Conservation (phyloP, 2,888 invertebrate species). For the Cheilosia scutellata region DNA sequence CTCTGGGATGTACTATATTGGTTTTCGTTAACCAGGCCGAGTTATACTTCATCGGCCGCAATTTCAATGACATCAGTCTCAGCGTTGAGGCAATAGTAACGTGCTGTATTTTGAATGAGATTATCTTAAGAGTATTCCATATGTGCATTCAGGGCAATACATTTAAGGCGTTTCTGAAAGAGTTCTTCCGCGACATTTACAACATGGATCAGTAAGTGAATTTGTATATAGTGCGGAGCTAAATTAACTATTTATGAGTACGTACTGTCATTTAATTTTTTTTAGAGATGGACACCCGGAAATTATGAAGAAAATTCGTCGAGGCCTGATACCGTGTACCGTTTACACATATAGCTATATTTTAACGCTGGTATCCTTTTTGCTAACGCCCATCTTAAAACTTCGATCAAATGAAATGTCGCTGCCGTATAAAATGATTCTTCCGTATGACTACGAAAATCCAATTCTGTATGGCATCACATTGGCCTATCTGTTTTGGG, state of each 20-base stretch:
- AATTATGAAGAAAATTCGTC: slow-evolving; percentile 76
- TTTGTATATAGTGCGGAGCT: neutral
- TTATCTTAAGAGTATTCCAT: slow-evolving; percentile 78
- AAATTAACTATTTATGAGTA: neutral
- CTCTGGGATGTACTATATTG: slow-evolving; percentile 74
- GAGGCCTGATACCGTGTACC: slow-evolving; percentile 77
- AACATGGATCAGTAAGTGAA: slow-evolving; percentile 71
- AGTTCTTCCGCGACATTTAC: slow-evolving; percentile 79
- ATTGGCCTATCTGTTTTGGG: slow-evolving; percentile 77
- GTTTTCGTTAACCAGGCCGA: slow-evolving; percentile 78
- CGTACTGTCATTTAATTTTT: neutral
- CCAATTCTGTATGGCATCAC: slow-evolving; percentile 77
- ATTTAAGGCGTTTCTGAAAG: slow-evolving; percentile 78
- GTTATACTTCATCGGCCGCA: slow-evolving; percentile 77
- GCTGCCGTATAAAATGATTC: slow-evolving; percentile 79
- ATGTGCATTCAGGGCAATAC: slow-evolving; percentile 75
- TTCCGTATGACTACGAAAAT: slow-evolving; percentile 78
- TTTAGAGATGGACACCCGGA: slow-evolving; percentile 68
- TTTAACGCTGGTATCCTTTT: slow-evolving; percentile 77
- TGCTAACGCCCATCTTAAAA: slow-evolving; percentile 77
- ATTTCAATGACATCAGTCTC: slow-evolving; percentile 78
- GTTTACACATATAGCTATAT: slow-evolving; percentile 78
- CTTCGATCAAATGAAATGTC: slow-evolving; percentile 76
- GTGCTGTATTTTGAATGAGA: slow-evolving; percentile 78
- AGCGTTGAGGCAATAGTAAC: slow-evolving; percentile 79